These are phyloP conservation scores for Dascyllus trimaculatus DNA, from an alignment of 2,113 vertebrate species.

Conservation along the genomic window DNA sequence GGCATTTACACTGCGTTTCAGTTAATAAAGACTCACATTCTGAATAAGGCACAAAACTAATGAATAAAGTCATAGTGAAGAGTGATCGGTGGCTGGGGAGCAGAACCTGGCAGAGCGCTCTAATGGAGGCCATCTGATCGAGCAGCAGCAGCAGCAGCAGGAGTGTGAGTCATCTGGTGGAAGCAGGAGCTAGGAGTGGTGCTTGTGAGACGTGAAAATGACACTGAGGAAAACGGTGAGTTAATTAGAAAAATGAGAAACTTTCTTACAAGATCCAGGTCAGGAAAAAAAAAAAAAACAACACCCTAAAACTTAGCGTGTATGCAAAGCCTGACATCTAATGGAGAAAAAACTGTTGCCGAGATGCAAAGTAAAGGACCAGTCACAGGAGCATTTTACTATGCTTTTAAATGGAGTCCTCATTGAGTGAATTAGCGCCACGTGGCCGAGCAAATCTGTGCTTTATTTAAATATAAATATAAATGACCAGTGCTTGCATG, in stretches of 20 bases:
- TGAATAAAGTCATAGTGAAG: not conserved
- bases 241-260: too few species aligned
- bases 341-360: not conserved
- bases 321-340: conserved; percentile 31
- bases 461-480: too few species aligned
- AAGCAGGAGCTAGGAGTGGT: conserved; percentile 2
- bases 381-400: too few species aligned
- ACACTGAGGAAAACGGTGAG: too few species aligned
- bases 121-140: conserved; percentile 21
- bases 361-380: too few species aligned
- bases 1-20: conserved; percentile 21
- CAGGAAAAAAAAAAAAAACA: too few species aligned
- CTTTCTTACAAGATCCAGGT: too few species aligned
- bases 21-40: not conserved
- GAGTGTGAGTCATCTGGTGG: conserved; percentile 27
- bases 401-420: too few species aligned
- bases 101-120: conserved; percentile 9
- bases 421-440: too few species aligned
- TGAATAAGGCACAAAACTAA: not conserved
- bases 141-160: conserved; percentile 11
- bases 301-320: not conserved
- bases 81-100: conserved; percentile 14
- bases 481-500: too few species aligned
- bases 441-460: too few species aligned
- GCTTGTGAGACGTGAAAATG: not conserved